These are phyloP conservation scores for Pararge aegeria DNA, from an alignment of 1,140 invertebrate genomes.

Conservation along the genomic window DNA sequence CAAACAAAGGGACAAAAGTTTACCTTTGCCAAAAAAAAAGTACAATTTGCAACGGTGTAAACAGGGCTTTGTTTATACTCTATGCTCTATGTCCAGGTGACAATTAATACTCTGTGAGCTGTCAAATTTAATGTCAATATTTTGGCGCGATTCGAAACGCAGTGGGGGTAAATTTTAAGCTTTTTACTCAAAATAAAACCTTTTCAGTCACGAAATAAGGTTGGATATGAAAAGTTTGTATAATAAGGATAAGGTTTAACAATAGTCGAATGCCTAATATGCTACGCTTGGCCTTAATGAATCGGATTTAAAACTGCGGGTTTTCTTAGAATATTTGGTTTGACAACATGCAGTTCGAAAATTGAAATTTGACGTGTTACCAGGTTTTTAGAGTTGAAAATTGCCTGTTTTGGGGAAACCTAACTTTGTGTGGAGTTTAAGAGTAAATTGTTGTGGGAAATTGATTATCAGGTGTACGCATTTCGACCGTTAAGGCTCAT, in stretches of 20 bases:
- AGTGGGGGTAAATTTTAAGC: slow-evolving; percentile 34
- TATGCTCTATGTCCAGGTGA: slow-evolving; percentile 41
- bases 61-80: slow-evolving; percentile 56
- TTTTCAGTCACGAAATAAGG: slow-evolving; percentile 18
- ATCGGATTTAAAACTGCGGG: slow-evolving; percentile 42
- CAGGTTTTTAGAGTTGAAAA: slow-evolving; percentile 14
- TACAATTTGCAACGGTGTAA: slow-evolving; percentile 58
- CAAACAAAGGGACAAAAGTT: slow-evolving; percentile 37
- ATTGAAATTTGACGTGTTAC: not conserved
- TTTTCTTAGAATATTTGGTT: slow-evolving; percentile 38
- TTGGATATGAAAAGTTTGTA: slow-evolving; percentile 2
- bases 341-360: slow-evolving; percentile 5
- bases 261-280: slow-evolving; percentile 41
- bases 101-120: slow-evolving; percentile 43
- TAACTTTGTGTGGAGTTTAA: slow-evolving; percentile 6
- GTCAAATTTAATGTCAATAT: slow-evolving; percentile 72
- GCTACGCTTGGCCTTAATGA: slow-evolving; percentile 47
- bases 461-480: slow-evolving; percentile 35
- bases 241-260: slow-evolving; percentile 20
- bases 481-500: slow-evolving; percentile 20
- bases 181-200: slow-evolving; percentile 19
- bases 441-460: slow-evolving; percentile 30
- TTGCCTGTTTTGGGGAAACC: slow-evolving; percentile 11
- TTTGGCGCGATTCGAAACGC: slow-evolving; percentile 71
- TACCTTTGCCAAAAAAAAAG: slow-evolving; percentile 21